These are phyloP conservation scores for Dendrolimus houi DNA, from an alignment of 2,888 invertebrate species.

Conservation along the genomic window DNA sequence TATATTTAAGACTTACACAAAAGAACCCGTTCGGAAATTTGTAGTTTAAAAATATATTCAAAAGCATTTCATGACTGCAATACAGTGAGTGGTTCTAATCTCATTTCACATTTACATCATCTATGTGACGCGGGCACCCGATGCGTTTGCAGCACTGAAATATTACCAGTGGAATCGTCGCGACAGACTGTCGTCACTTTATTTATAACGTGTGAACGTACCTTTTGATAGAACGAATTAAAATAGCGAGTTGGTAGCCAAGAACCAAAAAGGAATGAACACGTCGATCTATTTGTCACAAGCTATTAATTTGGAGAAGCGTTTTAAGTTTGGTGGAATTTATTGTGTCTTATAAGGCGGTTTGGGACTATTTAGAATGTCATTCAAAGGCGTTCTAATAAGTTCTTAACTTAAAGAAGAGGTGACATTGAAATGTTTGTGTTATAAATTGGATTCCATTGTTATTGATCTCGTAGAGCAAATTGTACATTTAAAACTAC, in stretches of 20 bases:
- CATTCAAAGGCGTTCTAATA: background rate
- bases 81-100: background rate
- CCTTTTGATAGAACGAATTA: constrained; percentile 53
- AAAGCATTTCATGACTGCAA: background rate
- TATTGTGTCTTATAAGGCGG: constrained; percentile 1
- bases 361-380: background rate
- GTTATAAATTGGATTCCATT: too few relatives aligned
- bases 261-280: constrained; percentile 32
- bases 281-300: constrained; percentile 44
- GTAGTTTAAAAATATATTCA: too few relatives aligned
- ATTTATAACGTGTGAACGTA: constrained; percentile 63
- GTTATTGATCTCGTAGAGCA: too few relatives aligned
- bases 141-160: constrained; percentile 58
- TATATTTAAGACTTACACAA: too few relatives aligned
- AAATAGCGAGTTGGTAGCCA: constrained; percentile 25
- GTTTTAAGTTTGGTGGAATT: constrained; percentile 15
- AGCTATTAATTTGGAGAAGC: constrained; percentile 31
- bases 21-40: too few relatives aligned
- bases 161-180: constrained; percentile 62
- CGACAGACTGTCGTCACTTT: constrained; percentile 57
- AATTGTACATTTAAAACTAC: too few relatives aligned
- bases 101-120: constrained; percentile 15
- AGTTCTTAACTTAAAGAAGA: background rate
- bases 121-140: constrained; percentile 28
- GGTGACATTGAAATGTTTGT: too few relatives aligned